Percentiles rank a stretch among this genome's conserved stretches.
Evolutionary conservation across 2,797 vertebrate species (phyloP).

Genomic region (Spheniscus humboldti): DNA sequence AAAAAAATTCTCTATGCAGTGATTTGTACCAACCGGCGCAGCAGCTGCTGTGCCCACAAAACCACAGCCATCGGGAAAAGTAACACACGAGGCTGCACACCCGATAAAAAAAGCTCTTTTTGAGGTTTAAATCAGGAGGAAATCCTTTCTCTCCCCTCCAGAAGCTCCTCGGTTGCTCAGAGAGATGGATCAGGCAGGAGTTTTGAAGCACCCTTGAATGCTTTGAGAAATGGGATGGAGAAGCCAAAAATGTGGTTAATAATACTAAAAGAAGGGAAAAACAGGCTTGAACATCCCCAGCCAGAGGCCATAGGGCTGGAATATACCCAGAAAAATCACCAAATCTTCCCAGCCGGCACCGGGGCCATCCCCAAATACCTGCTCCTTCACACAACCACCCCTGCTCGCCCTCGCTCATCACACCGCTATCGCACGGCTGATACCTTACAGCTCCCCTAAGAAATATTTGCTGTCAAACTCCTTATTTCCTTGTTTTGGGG

Average conservation of each 20-base stretch:
- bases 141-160: neutral
- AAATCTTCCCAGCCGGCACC: neutral
- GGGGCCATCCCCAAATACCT: neutral
- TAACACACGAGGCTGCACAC: neutral
- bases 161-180: neutral
- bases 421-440: rapidly evolving
- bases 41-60: rapidly evolving
- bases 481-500: neutral
- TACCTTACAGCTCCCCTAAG: neutral
- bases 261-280: neutral
- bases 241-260: neutral
- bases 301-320: neutral
- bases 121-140: neutral
- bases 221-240: neutral
- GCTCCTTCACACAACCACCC: neutral
- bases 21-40: neutral
- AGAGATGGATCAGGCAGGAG: neutral
- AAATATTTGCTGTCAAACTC: neutral
- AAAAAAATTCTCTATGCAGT: neutral
- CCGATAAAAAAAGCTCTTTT: rapidly evolving
- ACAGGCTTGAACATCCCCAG: neutral
- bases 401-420: neutral
- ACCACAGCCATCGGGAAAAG: neutral
- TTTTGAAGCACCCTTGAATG: neutral
- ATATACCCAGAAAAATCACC: neutral